phyloP scores from a whole-genome alignment of 2,113 vertebrate species.

The Entelurus aequoreus region DNA sequence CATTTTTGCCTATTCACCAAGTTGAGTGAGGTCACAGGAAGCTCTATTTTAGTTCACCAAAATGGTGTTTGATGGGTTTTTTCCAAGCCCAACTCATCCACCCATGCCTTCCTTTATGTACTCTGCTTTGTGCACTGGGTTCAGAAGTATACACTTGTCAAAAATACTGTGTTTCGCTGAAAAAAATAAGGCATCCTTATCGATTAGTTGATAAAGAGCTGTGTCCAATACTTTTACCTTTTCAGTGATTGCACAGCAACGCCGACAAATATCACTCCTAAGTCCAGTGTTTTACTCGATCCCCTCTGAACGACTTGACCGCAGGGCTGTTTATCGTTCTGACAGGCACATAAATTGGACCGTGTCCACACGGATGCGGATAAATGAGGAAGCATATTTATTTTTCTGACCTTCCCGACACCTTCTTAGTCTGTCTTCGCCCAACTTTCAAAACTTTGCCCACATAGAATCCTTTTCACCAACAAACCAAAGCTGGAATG shows the following conservation, averaged over 20 bases:
- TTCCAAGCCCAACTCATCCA: no score
- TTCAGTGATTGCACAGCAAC: background rate
- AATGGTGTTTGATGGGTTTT: no score
- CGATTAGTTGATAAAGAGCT: no score
- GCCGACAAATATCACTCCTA: constrained; percentile 12
- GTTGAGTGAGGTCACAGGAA: no score
- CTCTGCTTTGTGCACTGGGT: no score
- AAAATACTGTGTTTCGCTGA: no score
- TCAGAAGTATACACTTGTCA: background rate
- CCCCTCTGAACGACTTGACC: constrained; percentile 42
- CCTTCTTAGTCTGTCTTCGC: constrained; percentile 36
- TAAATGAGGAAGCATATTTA: constrained; percentile 37
- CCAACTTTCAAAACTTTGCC: constrained; percentile 14
- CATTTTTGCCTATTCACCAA: no score
- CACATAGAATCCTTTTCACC: constrained; percentile 33
- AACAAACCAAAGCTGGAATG: constrained; percentile 6
- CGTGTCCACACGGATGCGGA: constrained; percentile 48
- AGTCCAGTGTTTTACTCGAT: constrained; percentile 32
- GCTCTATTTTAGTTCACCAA: no score
- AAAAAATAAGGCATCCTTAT: no score
- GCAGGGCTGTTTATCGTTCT: constrained; percentile 48
- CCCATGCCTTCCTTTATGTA: no score
- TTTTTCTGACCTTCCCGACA: constrained; percentile 32
- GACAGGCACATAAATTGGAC: constrained; percentile 42
- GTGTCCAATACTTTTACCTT: background rate